Evolutionary conservation across 2,113 vertebrate genomes (phyloP).

Genomic region (Mirza zaza): DNA sequence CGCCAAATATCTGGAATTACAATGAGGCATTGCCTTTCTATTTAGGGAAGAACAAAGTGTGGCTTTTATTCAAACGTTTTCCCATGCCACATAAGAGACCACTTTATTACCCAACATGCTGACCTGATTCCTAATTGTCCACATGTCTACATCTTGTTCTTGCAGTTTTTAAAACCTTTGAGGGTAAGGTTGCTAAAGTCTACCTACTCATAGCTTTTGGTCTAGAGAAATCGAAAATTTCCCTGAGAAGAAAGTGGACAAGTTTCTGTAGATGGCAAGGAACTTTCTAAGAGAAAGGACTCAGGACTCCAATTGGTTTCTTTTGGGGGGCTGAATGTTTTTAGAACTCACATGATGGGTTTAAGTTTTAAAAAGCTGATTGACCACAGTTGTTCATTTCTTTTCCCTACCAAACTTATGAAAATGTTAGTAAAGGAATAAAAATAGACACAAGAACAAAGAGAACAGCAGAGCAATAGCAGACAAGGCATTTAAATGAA

Average conservation of each 20-base stretch:
- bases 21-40: background rate
- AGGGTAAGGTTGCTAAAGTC: background rate
- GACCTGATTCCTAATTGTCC: background rate
- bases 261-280: background rate
- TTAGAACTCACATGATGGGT: background rate
- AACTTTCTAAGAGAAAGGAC: slow-evolving; percentile 3
- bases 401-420: background rate
- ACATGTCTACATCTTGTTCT: background rate
- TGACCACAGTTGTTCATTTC: background rate
- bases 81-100: background rate
- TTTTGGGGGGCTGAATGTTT: background rate
- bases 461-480: background rate
- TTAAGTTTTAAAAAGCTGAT: background rate
- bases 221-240: slow-evolving; percentile 23
- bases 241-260: background rate
- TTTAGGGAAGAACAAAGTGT: background rate
- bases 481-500: background rate
- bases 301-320: background rate
- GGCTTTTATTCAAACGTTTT: background rate
- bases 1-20: background rate
- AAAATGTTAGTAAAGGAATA: background rate
- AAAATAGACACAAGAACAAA: background rate
- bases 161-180: background rate
- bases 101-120: background rate
- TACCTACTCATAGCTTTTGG: background rate